These are phyloP conservation scores for Pachyrhynchus sulphureomaculatus DNA, from an alignment of 1,140 invertebrate genomes.

Conservation along the genomic window DNA sequence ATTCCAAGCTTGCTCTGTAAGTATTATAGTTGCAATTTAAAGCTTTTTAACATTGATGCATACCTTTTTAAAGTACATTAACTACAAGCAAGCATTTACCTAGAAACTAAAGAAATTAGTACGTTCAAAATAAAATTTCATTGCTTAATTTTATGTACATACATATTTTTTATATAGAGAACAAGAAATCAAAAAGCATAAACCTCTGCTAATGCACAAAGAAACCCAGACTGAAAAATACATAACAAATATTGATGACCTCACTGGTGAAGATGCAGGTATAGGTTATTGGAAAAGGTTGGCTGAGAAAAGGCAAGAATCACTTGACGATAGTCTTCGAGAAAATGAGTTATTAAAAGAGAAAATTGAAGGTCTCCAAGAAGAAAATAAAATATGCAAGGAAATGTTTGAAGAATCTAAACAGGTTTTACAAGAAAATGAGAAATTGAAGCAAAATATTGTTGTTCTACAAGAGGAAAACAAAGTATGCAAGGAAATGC, in stretches of 20 bases:
- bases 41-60: too few species aligned
- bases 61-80: too few species aligned
- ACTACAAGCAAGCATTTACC: too few species aligned
- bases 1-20: conserved; percentile 38
- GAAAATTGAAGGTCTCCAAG: conserved; percentile 58
- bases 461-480: conserved; percentile 65
- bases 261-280: conserved; percentile 65
- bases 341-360: conserved; percentile 62
- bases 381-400: conserved; percentile 64
- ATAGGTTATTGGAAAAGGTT: conserved; percentile 68
- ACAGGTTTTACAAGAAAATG: too few species aligned
- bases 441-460: conserved; percentile 56
- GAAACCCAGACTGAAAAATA: conserved; percentile 57
- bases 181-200: conserved; percentile 18
- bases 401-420: conserved; percentile 68
- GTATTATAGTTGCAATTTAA: conserved; percentile 1
- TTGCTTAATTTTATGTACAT: too few species aligned
- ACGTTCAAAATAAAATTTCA: too few species aligned
- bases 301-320: conserved; percentile 64
- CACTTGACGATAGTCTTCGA: conserved; percentile 63
- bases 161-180: too few species aligned
- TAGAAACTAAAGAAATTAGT: too few species aligned
- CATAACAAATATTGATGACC: conserved; percentile 59
- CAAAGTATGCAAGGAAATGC: conserved; percentile 62
- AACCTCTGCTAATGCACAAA: conserved; percentile 48